Conservation (phyloP, 2,797 vertebrate species). For the Urosaurus nigricauda region DNA sequence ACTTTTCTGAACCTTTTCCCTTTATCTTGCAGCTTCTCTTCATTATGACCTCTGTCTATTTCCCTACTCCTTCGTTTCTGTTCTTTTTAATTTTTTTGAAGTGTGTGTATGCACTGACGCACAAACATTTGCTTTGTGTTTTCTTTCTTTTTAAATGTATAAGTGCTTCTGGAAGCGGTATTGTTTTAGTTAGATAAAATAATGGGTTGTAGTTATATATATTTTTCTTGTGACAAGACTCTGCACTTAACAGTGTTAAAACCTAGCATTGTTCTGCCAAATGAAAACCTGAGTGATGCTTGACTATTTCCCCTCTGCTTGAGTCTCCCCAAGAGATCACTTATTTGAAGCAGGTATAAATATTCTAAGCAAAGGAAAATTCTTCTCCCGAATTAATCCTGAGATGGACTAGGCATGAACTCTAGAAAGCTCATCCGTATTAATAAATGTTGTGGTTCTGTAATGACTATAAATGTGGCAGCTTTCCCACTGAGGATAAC, state of each 20-base stretch:
- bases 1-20: too few relatives aligned
- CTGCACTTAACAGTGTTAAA: not conserved
- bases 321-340: conserved; percentile 45
- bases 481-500: conserved; percentile 46
- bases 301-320: conserved; percentile 56
- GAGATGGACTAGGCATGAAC: not conserved
- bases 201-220: not conserved
- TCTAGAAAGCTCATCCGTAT: conserved; percentile 54
- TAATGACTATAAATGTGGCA: conserved; percentile 36
- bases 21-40: too few relatives aligned
- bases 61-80: not conserved
- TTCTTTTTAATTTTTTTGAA: conserved; percentile 12
- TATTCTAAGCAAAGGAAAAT: conserved; percentile 35
- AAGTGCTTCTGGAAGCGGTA: not conserved
- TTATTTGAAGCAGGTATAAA: conserved; percentile 56
- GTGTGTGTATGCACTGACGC: not conserved
- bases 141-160: not conserved
- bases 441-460: conserved; percentile 63
- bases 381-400: conserved; percentile 26
- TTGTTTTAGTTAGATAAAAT: conserved; percentile 3
- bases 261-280: conserved; percentile 25
- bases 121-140: conserved; percentile 5
- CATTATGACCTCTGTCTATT: not conserved
- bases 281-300: conserved; percentile 48
- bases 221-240: not conserved